These are phyloP conservation scores for Heptascelio sp. DNA, from an alignment of 2,888 invertebrate genomes.

Conservation along the genomic window DNA sequence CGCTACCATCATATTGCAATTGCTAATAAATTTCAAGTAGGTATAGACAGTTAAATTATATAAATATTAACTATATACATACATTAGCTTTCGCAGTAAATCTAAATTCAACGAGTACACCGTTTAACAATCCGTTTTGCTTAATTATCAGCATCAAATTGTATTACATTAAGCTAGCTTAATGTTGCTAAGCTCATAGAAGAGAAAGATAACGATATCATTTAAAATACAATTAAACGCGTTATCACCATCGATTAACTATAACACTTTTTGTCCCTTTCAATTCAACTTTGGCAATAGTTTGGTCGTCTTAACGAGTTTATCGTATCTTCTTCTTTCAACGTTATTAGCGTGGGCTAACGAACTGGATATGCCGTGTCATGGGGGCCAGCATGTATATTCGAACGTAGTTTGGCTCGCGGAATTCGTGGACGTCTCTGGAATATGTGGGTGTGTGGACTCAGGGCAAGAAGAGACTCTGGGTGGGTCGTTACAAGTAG, in stretches of 20 bases:
- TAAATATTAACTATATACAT: too few species aligned
- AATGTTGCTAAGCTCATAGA: too few species aligned
- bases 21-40: slow-evolving; percentile 79
- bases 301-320: slow-evolving; percentile 74
- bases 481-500: slow-evolving; percentile 77
- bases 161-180: too few species aligned
- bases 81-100: slow-evolving; percentile 34
- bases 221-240: slow-evolving; percentile 28
- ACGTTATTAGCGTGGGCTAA: slow-evolving; percentile 81
- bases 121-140: too few species aligned
- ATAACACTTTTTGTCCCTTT: neutral
- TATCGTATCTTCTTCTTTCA: slow-evolving; percentile 80
- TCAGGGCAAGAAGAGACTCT: slow-evolving; percentile 71
- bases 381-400: slow-evolving; percentile 65
- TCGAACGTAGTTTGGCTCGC: slow-evolving; percentile 49
- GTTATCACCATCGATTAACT: slow-evolving; percentile 22
- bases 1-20: slow-evolving; percentile 81
- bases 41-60: slow-evolving; percentile 43
- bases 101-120: slow-evolving; percentile 22
- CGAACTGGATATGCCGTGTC: slow-evolving; percentile 81
- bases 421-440: slow-evolving; percentile 42
- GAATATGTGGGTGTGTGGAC: slow-evolving; percentile 73
- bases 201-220: too few species aligned
- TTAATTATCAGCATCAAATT: too few species aligned
- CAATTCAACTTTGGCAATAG: neutral